Conservation (phyloP, 2,888 invertebrate genomes). For the Metallyticus violacea region DNA sequence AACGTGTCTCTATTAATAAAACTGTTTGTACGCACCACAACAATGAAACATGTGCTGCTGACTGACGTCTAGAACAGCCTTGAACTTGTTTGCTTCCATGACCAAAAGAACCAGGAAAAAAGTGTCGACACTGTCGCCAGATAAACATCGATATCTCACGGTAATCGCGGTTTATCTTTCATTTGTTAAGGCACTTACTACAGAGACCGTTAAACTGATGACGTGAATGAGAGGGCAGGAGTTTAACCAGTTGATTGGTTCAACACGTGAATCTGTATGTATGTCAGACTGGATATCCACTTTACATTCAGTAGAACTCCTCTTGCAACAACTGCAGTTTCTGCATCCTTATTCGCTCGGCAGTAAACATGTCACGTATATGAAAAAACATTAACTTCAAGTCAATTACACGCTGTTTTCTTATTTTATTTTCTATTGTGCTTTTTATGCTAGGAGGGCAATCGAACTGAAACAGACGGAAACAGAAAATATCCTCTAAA, state of each 20-base stretch:
- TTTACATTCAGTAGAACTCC: not conserved
- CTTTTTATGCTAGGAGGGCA: no score
- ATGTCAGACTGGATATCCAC: not conserved
- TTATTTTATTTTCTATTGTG: no score
- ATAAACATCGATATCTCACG: not conserved
- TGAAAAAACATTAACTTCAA: no score
- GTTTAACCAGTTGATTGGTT: not conserved
- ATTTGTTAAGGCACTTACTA: not conserved
- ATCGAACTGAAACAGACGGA: no score
- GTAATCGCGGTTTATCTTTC: not conserved
- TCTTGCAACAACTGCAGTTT: not conserved
- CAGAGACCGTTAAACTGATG: not conserved
- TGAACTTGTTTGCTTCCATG: not conserved
- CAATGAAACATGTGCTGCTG: not conserved
- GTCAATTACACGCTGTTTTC: no score
- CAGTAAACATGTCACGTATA: not conserved
- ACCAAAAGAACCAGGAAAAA: not conserved
- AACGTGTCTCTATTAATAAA: not conserved
- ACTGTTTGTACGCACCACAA: not conserved
- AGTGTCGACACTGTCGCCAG: not conserved
- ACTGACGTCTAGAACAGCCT: not conserved
- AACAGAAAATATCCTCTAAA: no score
- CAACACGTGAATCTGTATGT: not conserved
- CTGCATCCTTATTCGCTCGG: not conserved
- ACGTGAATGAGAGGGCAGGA: not conserved